Base-by-base conservation (phyloP, 2,888 invertebrate genomes). In the Tridacna crocea region DNA sequence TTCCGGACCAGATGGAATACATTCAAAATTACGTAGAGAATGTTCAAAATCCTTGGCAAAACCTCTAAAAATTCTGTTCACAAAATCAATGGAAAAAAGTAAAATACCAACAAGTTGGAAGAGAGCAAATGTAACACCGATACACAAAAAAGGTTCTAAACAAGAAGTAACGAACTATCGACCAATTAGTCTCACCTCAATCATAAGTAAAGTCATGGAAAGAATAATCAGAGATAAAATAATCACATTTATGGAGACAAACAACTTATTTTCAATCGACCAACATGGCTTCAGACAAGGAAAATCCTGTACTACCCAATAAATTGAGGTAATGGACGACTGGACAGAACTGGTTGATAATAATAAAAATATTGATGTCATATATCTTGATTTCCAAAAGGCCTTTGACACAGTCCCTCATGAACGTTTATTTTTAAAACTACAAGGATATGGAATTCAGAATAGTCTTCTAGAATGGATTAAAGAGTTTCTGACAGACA, bases 361-460 rank as follows among this genome's bases (percentile, higher is more conserved):
- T 17, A 65, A 65, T 17, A 65, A 65, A 26, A 27, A 27, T 36
- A 65, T 26, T 10, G 65, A 55, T 55, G 19, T 27, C 27, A 61
- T 61, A 22, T 61, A 61, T 22, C 65, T 65, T 8, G 65, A 65
- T 19, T 65, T 65, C 36, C 36, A 27, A 13, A 65, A 65, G 27
- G 65, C 65, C 13, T 65, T 65, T 19, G 65, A 65, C 36, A 65
- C 26, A 27, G 65, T 65, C 65, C 65, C 65, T 17, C 65, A 65
- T 27, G 10, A 27, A 17, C 24, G 65, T 26, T 19, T 65, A 27
- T 36, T 17, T 11, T 10, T 17, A 15, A 65, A 65, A 65, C 36
- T 65, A 65, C 11, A 65, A 65, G 27, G 36, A 11, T 65, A 65
- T 27, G 65, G 65, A 24, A 65, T 65, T 15, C 15, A 15, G 17